These are phyloP conservation scores for Leucophenga varia DNA, from an alignment of 1,140 invertebrate species.

Conservation along the genomic window DNA sequence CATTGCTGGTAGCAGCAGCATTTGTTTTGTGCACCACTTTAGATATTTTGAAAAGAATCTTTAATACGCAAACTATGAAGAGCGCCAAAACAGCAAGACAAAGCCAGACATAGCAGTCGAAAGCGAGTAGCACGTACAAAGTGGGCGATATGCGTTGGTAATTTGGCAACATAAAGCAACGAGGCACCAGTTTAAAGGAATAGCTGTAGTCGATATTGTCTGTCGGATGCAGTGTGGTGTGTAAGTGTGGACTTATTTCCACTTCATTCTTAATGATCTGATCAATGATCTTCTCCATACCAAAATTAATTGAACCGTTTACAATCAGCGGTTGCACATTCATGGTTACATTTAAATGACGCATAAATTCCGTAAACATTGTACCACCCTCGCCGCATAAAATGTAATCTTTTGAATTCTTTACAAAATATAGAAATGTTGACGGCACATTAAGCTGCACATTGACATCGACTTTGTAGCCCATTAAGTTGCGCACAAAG, in stretches of 20 bases:
- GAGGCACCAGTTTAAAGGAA: conserved; percentile 15
- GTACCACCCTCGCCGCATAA: conserved; percentile 30
- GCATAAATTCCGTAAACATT: conserved; percentile 24
- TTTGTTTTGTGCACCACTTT: too few relatives aligned
- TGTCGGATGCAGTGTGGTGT: conserved; percentile 20
- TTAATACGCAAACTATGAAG: too few relatives aligned
- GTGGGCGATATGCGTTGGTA: too few relatives aligned
- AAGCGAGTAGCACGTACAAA: too few relatives aligned
- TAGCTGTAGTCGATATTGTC: conserved; percentile 31
- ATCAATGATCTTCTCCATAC: conserved; percentile 17
- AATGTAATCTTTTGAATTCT: too few relatives aligned
- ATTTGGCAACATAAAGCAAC: conserved; percentile 38
- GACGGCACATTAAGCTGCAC: conserved; percentile 35
- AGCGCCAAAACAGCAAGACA: too few relatives aligned
- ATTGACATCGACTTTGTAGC: conserved; percentile 28
- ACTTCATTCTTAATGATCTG: conserved; percentile 7
- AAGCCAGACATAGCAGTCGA: too few relatives aligned
- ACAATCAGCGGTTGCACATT: conserved; percentile 20
- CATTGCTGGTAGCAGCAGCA: too few relatives aligned
- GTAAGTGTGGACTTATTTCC: conserved; percentile 35
- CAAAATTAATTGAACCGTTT: conserved; percentile 25
- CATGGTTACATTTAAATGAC: conserved; percentile 28
- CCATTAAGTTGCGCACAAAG: conserved; percentile 15
- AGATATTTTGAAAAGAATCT: too few relatives aligned
- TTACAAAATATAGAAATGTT: conserved; percentile 45